A percentile compares a stretch with the other conserved stretches of the same genome.
phyloP scores from a whole-genome alignment of 1,140 invertebrate genomes.

The Ptiloglossa arizonensis region DNA sequence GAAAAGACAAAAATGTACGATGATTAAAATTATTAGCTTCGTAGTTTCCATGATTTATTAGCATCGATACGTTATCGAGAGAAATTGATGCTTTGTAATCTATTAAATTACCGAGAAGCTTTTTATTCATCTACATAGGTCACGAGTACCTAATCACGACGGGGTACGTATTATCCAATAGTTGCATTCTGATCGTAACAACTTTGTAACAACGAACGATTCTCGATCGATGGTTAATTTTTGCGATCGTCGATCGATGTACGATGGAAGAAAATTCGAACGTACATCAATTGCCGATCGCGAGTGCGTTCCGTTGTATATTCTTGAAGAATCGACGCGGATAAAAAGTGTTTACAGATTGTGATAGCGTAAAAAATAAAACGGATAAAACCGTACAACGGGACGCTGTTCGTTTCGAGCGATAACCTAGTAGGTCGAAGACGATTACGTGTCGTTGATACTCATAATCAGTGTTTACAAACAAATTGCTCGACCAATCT shows the following conservation, averaged over 20 bases:
- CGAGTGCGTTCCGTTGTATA: not conserved
- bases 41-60: too few relatives aligned
- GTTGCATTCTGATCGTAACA: not conserved
- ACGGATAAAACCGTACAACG: constrained; percentile 51
- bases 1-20: not conserved
- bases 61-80: too few relatives aligned
- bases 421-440: constrained; percentile 57
- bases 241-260: not conserved
- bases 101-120: too few relatives aligned
- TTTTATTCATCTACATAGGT: too few relatives aligned
- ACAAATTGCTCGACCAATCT: constrained; percentile 49
- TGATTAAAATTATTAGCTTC: not conserved
- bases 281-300: not conserved
- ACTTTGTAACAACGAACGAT: not conserved
- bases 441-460: constrained; percentile 54
- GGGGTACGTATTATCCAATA: not conserved
- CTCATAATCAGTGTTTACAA: constrained; percentile 58
- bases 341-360: constrained; percentile 48
- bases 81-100: too few relatives aligned
- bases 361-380: constrained; percentile 36
- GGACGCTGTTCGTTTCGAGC: constrained; percentile 41
- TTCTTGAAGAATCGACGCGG: not conserved
- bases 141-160: not conserved
- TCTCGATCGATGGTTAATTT: not conserved
- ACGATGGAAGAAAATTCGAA: not conserved